Base-by-base conservation (phyloP, 2,113 vertebrate species). In the Syngnathus scovelli region DNA sequence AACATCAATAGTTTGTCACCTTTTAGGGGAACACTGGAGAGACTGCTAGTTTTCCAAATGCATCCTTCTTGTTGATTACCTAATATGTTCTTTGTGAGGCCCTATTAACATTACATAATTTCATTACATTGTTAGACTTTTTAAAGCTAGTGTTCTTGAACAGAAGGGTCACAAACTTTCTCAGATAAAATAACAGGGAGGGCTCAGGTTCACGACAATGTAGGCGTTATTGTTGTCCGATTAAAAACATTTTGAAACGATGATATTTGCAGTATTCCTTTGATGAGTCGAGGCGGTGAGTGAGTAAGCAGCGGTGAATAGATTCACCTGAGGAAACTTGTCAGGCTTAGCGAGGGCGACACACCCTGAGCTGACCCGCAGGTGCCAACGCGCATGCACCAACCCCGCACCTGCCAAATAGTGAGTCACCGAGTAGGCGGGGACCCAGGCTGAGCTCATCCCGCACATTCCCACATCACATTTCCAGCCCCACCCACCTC, bases 311-410 rank as follows among this genome's bases (percentile, higher is more conserved):
- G 55, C 55, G 55, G 27, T 58, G 55, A 58, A 58, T 7, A 33
- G 27, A 27, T 58, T 58, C 27, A 58, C 55, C 55, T 58, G 55
- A 58, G 55, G 27, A 36, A 58, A 58, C 55, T 58, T 58, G 55
- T 58, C 27, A 15, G 55, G 55, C 13, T 56, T 33, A 36, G 55
- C 27, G 13, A 33, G 23, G 55, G 13, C 11, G 55, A 37, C 55
- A 58, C 55, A 15, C 55, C 55, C 15, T 58, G 27, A 58, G 55
- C 5, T 58, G 27, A 58, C 55, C 55, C 15, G 55, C 55, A 33
- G 55, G 15, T 16, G 23, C 21, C 52, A 16, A 58, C 55, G 55
- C 27, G 55, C 55, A 52, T 52, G 49, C 49, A 10, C 19, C 19
- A 3, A 52, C n/a, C 27, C 13, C 55, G 15, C 55, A 58, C 55